Evolutionary conservation across 2,888 invertebrate genomes (phyloP).

Genomic region (Drosophila nr. fundita): DNA sequence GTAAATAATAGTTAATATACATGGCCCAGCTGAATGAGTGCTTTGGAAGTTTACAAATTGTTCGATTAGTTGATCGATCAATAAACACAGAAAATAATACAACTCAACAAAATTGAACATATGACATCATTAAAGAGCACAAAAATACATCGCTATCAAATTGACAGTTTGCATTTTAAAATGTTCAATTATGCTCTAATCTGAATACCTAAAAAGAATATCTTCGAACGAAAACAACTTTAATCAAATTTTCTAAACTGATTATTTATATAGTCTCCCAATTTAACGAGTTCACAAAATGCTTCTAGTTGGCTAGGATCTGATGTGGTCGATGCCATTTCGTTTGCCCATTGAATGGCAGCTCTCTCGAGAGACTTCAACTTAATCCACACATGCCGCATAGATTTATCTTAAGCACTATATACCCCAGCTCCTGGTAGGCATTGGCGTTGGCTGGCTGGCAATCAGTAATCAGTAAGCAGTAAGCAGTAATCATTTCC

Average conservation of each 20-base stretch:
- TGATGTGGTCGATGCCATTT: background rate
- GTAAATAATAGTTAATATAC: conserved; percentile 51
- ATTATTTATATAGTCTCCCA: background rate
- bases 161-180: background rate
- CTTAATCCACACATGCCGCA: conserved; percentile 20
- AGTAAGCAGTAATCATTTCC: conserved; percentile 62
- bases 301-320: background rate
- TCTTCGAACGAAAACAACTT: too few species aligned
- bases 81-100: conserved; percentile 5
- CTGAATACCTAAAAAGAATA: background rate
- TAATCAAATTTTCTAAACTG: background rate
- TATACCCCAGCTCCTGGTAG: background rate
- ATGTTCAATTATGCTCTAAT: background rate
- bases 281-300: background rate
- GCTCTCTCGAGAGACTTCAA: background rate
- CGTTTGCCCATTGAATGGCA: background rate
- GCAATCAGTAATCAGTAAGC: conserved; percentile 63
- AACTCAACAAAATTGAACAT: background rate
- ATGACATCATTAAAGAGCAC: background rate
- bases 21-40: background rate
- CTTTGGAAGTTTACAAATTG: conserved; percentile 8
- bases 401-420: conserved; percentile 23
- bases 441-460: conserved; percentile 10
- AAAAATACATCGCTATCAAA: background rate
- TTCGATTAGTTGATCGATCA: conserved; percentile 22